Evolutionary conservation across 2,113 vertebrate species (phyloP).

Genomic region (Phyllostomus discolor): DNA sequence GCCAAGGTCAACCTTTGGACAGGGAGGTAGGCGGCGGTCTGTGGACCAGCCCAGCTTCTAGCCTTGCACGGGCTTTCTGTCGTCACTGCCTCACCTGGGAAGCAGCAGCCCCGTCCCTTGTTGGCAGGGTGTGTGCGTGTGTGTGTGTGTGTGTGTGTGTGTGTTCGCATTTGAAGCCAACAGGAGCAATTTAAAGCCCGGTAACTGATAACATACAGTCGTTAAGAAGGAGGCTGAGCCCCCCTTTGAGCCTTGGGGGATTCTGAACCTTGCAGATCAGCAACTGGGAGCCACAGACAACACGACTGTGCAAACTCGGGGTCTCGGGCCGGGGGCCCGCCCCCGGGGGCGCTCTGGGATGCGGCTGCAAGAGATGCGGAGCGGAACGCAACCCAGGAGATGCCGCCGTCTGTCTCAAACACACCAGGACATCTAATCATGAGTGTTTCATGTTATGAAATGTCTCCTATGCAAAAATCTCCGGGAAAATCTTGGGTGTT

Average conservation of each 20-base stretch:
- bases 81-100: background rate
- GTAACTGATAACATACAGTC: background rate
- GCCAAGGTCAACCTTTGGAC: conserved; percentile 30
- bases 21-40: conserved; percentile 30
- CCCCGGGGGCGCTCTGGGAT: background rate
- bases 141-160: background rate
- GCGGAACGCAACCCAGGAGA: background rate
- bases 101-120: background rate
- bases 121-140: background rate
- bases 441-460: background rate
- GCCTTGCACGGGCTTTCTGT: background rate
- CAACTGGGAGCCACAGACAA: background rate
- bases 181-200: background rate
- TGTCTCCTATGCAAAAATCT: conserved; percentile 24
- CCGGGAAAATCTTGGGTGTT: background rate
- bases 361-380: background rate
- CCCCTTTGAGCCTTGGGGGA: conserved; percentile 17
- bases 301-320: background rate
- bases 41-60: background rate
- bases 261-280: conserved; percentile 41
- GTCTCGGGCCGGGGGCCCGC: background rate
- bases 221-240: background rate
- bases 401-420: background rate
- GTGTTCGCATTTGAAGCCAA: background rate
- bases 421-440: background rate